These are phyloP conservation scores for Triops cancriformis DNA, from an alignment of 1,140 invertebrate species.

Conservation along the genomic window DNA sequence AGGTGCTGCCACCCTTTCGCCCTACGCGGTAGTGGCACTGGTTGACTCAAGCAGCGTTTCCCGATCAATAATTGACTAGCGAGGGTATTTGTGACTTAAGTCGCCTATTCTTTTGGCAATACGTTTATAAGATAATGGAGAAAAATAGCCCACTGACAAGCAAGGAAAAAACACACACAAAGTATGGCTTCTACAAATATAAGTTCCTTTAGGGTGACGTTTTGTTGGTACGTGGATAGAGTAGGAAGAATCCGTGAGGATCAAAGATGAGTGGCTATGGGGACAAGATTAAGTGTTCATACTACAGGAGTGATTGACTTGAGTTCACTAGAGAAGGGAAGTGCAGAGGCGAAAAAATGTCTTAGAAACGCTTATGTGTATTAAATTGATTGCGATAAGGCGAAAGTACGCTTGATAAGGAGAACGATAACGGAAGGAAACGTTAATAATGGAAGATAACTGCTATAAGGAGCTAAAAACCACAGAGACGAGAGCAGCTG, in stretches of 20 bases:
- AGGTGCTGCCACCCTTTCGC: neutral
- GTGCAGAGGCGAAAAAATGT: neutral
- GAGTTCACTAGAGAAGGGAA: too few species aligned
- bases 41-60: neutral
- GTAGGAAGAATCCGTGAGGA: too few species aligned
- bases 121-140: neutral
- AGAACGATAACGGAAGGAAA: neutral
- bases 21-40: neutral
- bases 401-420: neutral
- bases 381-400: neutral
- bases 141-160: neutral
- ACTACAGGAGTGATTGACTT: too few species aligned
- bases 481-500: neutral
- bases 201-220: too few species aligned
- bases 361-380: neutral
- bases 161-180: neutral
- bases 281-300: too few species aligned
- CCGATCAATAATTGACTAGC: constrained; percentile 12
- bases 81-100: neutral
- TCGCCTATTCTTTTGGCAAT: neutral
- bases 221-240: too few species aligned
- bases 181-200: too few species aligned
- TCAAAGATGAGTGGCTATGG: too few species aligned
- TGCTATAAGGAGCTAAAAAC: neutral
- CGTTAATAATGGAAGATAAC: neutral